Evolutionary conservation across 2,888 invertebrate species (phyloP), one percentile per base, ranked within the genome.

Genomic region (Physocephala rufipes): DNA sequence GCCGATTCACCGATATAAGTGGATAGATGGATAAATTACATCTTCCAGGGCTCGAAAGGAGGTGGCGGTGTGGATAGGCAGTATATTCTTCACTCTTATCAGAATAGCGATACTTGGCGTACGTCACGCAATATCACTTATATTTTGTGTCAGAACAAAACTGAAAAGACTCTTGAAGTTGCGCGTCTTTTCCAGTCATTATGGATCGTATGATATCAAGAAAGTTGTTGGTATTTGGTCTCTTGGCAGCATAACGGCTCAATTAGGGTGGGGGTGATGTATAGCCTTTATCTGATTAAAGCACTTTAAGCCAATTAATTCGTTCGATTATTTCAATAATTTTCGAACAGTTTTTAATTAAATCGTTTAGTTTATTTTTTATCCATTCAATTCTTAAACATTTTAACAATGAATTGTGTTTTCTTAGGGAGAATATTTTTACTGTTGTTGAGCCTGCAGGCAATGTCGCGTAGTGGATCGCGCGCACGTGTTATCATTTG

Each of bases 241-340:
- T 45, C 15, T 15, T 12, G 45, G 19, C 9, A n/a, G 26, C 30
- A 16, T 5, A 53, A 36, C 13, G 30, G 28, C 36, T 59, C 21
- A 15, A 24, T 19, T 55, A 55, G 71, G 75, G 74, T 77, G 76
- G n/a, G n/a, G 77, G 75, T 77, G 76, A 77, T 76, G 76, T 36
- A 74, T 67, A 76, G 73, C 74, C 74, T 77, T 78, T 76, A 78
- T 78, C 78, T 76, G 78, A 77, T 78, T 76, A 77, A 76, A 74
- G 75, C 78, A 78, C 78, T 78, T 78, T 76, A 78, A 77, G 74
- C 73, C 73, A 76, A 78, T 78, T 77, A 78, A 78, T 72, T 75
- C 72, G 73, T 68, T 64, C 66, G 73, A 71, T 70, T 72, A 67
- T 69, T 71, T 70, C 65, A 66, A 70, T 73, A 70, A 66, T 66